Conservation (phyloP, 2,888 invertebrate genomes). For the Ischnus inquisitorius region DNA sequence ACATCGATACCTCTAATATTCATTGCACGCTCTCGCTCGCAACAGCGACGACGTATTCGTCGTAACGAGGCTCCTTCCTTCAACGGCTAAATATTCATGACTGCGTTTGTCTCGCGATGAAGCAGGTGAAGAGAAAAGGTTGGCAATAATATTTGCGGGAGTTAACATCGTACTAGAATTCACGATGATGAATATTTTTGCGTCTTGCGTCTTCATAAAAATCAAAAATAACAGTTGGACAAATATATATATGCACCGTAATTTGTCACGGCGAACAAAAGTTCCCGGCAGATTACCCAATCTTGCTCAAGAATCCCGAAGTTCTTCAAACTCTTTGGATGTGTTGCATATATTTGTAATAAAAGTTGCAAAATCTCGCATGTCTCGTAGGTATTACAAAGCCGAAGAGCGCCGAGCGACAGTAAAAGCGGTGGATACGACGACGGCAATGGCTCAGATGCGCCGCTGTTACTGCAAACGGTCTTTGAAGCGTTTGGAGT, state of each 20-base stretch:
- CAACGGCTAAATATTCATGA: conserved; percentile 21
- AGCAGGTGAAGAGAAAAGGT: conserved; percentile 18
- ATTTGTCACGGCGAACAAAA: background rate
- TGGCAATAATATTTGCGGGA: conserved; percentile 9
- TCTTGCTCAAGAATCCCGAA: background rate
- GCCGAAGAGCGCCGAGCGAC: conserved; percentile 1
- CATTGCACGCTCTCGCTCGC: conserved; percentile 46
- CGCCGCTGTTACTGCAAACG: conserved; percentile 15
- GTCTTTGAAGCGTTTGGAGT: conserved; percentile 26
- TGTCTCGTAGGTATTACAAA: conserved; percentile 22
- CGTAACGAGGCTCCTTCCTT: background rate
- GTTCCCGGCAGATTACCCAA: background rate
- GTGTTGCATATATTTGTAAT: conserved; percentile 4
- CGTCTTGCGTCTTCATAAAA: background rate
- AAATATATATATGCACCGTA: background rate
- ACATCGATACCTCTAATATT: conserved; percentile 37
- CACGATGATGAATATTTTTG: background rate
- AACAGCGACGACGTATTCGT: conserved; percentile 14
- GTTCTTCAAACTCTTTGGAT: background rate
- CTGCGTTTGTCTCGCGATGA: background rate
- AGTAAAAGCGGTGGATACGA: conserved; percentile 29
- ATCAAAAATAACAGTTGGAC: background rate
- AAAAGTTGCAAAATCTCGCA: conserved; percentile 29
- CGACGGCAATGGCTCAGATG: background rate
- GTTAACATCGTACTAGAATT: background rate